These are phyloP conservation scores for Cepphus grylle DNA, from an alignment of 2,113 vertebrate genomes.

Conservation along the genomic window DNA sequence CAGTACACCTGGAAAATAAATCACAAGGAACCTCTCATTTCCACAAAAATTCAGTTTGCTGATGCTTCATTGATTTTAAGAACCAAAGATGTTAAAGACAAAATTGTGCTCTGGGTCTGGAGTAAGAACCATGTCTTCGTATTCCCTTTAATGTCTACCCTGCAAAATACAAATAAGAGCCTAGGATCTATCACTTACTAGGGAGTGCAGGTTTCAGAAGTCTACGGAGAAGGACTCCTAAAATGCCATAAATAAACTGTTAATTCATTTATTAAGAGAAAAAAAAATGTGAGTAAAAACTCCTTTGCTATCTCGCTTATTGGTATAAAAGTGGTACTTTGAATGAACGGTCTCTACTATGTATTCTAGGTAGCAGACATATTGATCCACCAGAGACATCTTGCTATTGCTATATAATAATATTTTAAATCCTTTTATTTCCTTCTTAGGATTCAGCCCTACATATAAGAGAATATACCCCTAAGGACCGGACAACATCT, in stretches of 20 bases:
- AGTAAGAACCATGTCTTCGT: background rate
- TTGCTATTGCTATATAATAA: background rate
- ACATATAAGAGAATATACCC: conserved; percentile 19
- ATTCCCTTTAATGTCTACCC: background rate
- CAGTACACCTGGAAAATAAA: background rate
- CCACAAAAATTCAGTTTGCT: background rate
- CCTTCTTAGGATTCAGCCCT: conserved; percentile 39
- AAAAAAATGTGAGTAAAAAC: background rate
- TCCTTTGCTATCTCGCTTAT: background rate
- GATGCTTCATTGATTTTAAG: background rate
- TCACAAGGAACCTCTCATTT: background rate
- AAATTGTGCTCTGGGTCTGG: background rate
- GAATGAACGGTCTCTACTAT: background rate
- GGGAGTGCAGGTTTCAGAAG: background rate
- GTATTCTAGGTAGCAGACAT: background rate
- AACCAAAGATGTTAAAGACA: background rate
- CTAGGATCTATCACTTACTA: background rate
- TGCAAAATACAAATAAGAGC: background rate
- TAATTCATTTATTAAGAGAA: background rate
- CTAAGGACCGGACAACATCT: conserved; percentile 26
- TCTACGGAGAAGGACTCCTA: background rate
- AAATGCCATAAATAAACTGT: background rate
- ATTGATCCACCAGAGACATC: conserved; percentile 7
- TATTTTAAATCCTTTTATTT: conserved; percentile 49
- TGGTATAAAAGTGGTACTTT: background rate